These are phyloP conservation scores for Rhodeus uyekii DNA, from an alignment of 2,797 vertebrate genomes.

Conservation along the genomic window DNA sequence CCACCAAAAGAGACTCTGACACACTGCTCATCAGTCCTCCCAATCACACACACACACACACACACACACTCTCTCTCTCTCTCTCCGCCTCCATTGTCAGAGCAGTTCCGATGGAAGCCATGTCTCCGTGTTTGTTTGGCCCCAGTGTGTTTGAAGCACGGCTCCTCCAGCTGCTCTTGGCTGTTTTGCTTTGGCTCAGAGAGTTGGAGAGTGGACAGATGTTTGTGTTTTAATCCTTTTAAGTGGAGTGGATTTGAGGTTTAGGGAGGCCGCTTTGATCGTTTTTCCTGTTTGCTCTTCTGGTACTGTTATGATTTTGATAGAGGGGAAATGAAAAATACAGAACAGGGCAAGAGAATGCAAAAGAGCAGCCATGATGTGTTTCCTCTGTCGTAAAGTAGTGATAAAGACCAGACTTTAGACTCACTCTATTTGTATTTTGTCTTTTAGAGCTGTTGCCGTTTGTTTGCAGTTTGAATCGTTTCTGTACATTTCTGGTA, in stretches of 20 bases:
- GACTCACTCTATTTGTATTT: conserved; percentile 13
- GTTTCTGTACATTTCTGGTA: not conserved
- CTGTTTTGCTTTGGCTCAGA: conserved; percentile 28
- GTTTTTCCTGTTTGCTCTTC: conserved; percentile 37
- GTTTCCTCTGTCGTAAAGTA: not conserved
- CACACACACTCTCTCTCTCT: not conserved
- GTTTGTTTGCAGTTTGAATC: conserved; percentile 26
- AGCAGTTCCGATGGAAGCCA: conserved; percentile 27
- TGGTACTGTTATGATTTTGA: conserved; percentile 41
- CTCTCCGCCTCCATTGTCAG: conserved; percentile 26
- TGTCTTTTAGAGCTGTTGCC: conserved; percentile 10
- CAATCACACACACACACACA: too few relatives aligned
- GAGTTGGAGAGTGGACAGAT: conserved; percentile 46
- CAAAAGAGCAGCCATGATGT: conserved; percentile 21
- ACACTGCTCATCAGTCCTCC: conserved; percentile 64
- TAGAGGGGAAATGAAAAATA: conserved; percentile 52
- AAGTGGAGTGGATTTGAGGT: conserved; percentile 51
- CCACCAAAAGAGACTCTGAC: conserved; percentile 33
- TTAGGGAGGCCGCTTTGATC: conserved; percentile 43
- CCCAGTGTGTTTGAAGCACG: conserved; percentile 30
- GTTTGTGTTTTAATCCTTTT: conserved; percentile 54
- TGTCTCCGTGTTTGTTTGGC: conserved; percentile 27
- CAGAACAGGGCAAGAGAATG: conserved; percentile 17
- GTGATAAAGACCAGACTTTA: conserved; percentile 39
- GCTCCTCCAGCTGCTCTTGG: conserved; percentile 45